These are phyloP conservation scores for Limnothrissa miodon DNA, from an alignment of 2,113 vertebrate species.

Conservation along the genomic window DNA sequence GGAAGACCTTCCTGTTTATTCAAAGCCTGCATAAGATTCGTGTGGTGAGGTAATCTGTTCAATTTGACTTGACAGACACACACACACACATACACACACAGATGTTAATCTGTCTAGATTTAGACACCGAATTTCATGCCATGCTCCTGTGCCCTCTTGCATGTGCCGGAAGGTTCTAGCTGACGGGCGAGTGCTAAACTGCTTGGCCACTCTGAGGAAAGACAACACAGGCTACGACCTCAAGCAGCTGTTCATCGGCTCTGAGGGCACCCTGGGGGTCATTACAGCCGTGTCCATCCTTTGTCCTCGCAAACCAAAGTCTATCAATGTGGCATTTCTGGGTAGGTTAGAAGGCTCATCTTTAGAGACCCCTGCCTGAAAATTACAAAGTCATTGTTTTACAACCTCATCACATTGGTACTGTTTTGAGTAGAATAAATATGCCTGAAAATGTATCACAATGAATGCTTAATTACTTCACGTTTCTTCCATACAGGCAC, in stretches of 20 bases:
- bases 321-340: slow-evolving; percentile 87
- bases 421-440: not conserved
- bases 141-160: not conserved
- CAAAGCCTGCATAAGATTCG: too few species aligned
- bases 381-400: too few species aligned
- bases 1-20: too few species aligned
- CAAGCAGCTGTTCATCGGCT: slow-evolving; percentile 96
- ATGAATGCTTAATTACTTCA: not conserved
- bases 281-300: slow-evolving; percentile 87
- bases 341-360: slow-evolving; percentile 65
- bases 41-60: too few species aligned
- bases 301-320: slow-evolving; percentile 84
- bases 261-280: slow-evolving; percentile 90
- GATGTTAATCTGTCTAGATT: too few species aligned
- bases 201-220: slow-evolving; percentile 82
- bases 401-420: not conserved
- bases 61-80: not conserved
- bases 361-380: not conserved
- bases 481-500: not conserved
- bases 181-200: slow-evolving; percentile 81
- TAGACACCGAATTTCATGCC: not conserved
- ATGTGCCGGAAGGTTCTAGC: slow-evolving; percentile 79
- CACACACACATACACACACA: not conserved
- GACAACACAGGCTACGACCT: slow-evolving; percentile 97
- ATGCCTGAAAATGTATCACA: not conserved